Evolutionary conservation across 2,113 vertebrate species (phyloP).

Genomic region (Porphyrio hochstetteri): DNA sequence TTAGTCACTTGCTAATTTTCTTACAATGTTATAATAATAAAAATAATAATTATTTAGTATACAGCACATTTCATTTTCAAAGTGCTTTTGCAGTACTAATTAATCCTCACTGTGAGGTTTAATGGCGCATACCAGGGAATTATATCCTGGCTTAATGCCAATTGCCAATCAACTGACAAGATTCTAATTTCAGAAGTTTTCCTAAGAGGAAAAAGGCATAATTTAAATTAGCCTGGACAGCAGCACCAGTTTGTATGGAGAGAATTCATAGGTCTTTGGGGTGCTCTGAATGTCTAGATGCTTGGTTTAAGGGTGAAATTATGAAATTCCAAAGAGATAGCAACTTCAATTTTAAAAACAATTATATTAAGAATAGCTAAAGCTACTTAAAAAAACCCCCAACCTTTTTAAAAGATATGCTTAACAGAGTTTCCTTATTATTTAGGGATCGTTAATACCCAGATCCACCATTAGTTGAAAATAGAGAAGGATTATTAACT

Average conservation of each 20-base stretch:
- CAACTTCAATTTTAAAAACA: slow-evolving; percentile 26
- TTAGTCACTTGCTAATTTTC: slow-evolving; percentile 49
- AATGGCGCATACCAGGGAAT: slow-evolving; percentile 59
- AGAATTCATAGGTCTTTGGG: slow-evolving; percentile 21
- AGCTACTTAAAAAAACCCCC: neutral
- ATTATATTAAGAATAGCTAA: slow-evolving; percentile 11
- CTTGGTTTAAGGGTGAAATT: neutral
- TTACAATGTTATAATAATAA: slow-evolving; percentile 40
- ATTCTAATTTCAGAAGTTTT: slow-evolving; percentile 58
- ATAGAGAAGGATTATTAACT: neutral
- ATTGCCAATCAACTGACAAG: slow-evolving; percentile 51
- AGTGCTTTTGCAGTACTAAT: slow-evolving; percentile 60
- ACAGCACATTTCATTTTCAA: slow-evolving; percentile 62
- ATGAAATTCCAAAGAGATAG: neutral
- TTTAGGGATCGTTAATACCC: neutral
- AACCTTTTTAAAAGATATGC: neutral
- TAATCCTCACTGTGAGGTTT: slow-evolving; percentile 66
- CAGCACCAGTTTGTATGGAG: neutral
- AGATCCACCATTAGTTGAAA: neutral
- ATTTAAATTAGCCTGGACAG: slow-evolving; percentile 59
- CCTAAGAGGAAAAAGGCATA: slow-evolving; percentile 40
- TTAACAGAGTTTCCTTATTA: slow-evolving; percentile 6
- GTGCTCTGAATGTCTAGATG: neutral
- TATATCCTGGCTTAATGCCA: slow-evolving; percentile 60
- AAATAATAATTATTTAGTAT: slow-evolving; percentile 64